These are phyloP conservation scores for Sialia sialis DNA, from an alignment of 2,113 vertebrate species.

Conservation along the genomic window DNA sequence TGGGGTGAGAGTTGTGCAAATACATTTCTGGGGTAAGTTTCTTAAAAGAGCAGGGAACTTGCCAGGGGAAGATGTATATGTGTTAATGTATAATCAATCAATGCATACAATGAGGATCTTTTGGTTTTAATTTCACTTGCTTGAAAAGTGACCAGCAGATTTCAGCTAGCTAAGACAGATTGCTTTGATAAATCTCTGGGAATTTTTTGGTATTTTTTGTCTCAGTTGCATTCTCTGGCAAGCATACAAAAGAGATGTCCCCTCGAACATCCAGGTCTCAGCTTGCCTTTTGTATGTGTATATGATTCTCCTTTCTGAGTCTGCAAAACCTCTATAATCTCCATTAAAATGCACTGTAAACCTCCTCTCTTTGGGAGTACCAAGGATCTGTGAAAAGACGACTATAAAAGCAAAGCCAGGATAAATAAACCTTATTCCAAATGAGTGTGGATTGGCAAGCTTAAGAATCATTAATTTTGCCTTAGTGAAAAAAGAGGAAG, in stretches of 20 bases:
- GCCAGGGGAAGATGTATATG: neutral
- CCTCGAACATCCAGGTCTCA: neutral
- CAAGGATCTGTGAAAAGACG: neutral
- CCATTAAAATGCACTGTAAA: conserved; percentile 20
- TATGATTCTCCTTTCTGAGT: neutral
- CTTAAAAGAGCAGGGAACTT: neutral
- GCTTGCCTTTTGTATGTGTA: neutral
- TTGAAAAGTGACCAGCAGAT: neutral
- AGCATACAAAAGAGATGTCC: neutral
- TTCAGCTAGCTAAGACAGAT: neutral
- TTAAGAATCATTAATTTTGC: conserved; percentile 34
- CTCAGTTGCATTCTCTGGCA: neutral
- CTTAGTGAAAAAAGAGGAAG: conserved; percentile 23
- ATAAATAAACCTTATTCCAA: conserved; percentile 53
- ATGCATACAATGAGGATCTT: neutral
- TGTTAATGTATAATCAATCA: neutral
- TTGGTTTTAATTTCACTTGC: neutral
- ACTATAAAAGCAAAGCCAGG: conserved; percentile 11
- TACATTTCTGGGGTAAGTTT: neutral
- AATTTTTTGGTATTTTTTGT: neutral
- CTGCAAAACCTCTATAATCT: conserved; percentile 33
- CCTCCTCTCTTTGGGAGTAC: neutral
- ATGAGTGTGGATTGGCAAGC: conserved; percentile 30
- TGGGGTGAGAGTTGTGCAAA: neutral
- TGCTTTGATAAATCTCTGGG: neutral